Evolutionary conservation across 92 coral and sea anemone genomes (phyloP), one percentile per base, ranked within the genome.

Genomic region (Metridium senile): DNA sequence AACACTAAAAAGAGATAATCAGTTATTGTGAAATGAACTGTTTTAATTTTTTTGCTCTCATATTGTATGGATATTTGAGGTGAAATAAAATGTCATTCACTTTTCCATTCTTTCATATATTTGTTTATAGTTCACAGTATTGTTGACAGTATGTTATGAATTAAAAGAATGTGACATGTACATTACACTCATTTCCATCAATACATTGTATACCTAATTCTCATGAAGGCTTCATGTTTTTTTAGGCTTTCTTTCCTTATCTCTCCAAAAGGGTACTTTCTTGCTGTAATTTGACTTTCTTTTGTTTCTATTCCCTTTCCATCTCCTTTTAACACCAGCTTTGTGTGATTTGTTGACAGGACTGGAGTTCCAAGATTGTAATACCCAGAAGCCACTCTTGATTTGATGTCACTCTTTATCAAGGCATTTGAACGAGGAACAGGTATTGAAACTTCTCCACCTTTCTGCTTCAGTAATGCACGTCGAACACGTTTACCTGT

Each of bases 281-380:
- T 61, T 34, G 71, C 81, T 1, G 31, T 9, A 11, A 62, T 23
- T 16, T 21, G 39, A 13, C 19, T 17, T 53, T 74, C 67, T 74
- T 58, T 56, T 26, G 58, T 58, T 45, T 39, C 59, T 26, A 70
- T 22, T 9, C 21, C 75, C 27, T 16, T 54, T 16, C 75, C 75
- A 39, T 70, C 58, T 43, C 9, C 2, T 11, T 17, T 39, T 10
- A 70, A 6, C 21, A 43, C 56, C 27, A 58, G 52, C 52, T 57
- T 74, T 26, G 78, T 74, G 18, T 6, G 26, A 21, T 57, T 33
- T 11, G 66, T 74, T 58, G 58, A 23, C 10, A 58, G 67, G 4
- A 74, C 68, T 25, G 78, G 78, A 57, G 29, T 66, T 8, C 69
- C 78, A 4, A 74, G 16, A 39, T 74, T 34, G 21, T 33, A 74